Evolutionary conservation across 1,140 invertebrate species (phyloP), one percentile per base, ranked within the genome.

Genomic region (Aphelinus atriplicis): DNA sequence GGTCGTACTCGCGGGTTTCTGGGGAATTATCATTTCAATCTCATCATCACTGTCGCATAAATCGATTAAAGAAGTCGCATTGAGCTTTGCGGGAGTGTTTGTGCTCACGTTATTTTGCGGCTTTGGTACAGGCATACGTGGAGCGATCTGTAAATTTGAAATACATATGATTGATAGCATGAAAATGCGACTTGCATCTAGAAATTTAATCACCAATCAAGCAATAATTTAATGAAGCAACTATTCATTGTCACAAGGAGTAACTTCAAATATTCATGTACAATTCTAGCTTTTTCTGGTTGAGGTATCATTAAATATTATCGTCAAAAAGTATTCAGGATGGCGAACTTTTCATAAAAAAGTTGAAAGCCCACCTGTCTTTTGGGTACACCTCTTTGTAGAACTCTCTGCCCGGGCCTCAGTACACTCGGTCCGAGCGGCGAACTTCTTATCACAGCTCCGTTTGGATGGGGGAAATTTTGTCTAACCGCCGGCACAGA

Each of bases 21-120:
- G 81, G 2, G 83, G 79, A 3, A 86, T 79, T 1, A 86, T 87
- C 86, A 87, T 87, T 47, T 88, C 84, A n/a, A 88, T 87, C 10
- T 88, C 86, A 6, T 88, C 86, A 42, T 88, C 86, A 47, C 85
- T 86, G 46, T 88, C 86, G 60, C 86, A 87, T 1, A 88, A 77
- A 1, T 87, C 81, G 6, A 88, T 88, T 3, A 87, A 55, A 3
- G 85, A 86, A 0, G 85, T 88, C 0, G 82, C 82, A 4, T 85
- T 87, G 4, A 73, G 78, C 42, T 47, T 58, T 1, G n/a, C 64
- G 1, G 67, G 26, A 3, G 75, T 43, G 50, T 61, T 74, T 62
- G 43, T 56, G 57, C 45, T 48, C 43, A 51, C 62, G 42, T 57
- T 62, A 9, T 42, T 61, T 50, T 42, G 55, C 7, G 46, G 71